Conservation (phyloP, 2,113 vertebrate species). For the Abramis brama region DNA sequence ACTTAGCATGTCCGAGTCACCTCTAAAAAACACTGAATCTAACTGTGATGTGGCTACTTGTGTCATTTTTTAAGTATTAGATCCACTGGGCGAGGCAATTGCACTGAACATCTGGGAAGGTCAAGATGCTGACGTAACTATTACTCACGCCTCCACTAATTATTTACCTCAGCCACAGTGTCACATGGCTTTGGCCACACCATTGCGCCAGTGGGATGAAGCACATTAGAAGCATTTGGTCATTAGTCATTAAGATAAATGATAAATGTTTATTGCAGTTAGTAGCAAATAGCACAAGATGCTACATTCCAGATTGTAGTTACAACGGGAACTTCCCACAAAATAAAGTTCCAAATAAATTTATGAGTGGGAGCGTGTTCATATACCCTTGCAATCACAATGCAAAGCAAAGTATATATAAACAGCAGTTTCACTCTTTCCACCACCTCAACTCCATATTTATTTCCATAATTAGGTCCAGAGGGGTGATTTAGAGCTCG, state of each 20-base stretch:
- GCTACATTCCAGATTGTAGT: not conserved
- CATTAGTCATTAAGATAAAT: constrained; percentile 33
- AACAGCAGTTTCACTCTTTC: not conserved
- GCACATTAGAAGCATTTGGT: not conserved
- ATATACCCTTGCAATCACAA: not conserved
- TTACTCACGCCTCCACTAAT: constrained; percentile 3
- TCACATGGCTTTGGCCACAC: not conserved
- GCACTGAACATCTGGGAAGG: constrained; percentile 43
- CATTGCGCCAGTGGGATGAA: not conserved
- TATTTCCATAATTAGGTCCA: constrained; percentile 27
- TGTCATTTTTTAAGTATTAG: constrained; percentile 33
- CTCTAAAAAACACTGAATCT: constrained; percentile 8
- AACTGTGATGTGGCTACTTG: constrained; percentile 1
- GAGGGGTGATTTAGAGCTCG: constrained; percentile 8
- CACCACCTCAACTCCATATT: not conserved
- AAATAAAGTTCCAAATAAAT: not conserved
- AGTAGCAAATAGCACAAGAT: not conserved
- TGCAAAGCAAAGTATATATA: constrained; percentile 8
- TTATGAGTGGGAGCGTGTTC: not conserved
- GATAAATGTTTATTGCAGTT: not conserved
- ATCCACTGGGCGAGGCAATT: not conserved
- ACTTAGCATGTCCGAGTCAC: not conserved
- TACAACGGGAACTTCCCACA: not conserved
- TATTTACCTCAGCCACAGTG: not conserved
- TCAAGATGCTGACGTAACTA: constrained; percentile 14